Evolutionary conservation across 2,113 vertebrate species (phyloP), one percentile per base, ranked within the genome.

Genomic region (Clarias gariepinus): DNA sequence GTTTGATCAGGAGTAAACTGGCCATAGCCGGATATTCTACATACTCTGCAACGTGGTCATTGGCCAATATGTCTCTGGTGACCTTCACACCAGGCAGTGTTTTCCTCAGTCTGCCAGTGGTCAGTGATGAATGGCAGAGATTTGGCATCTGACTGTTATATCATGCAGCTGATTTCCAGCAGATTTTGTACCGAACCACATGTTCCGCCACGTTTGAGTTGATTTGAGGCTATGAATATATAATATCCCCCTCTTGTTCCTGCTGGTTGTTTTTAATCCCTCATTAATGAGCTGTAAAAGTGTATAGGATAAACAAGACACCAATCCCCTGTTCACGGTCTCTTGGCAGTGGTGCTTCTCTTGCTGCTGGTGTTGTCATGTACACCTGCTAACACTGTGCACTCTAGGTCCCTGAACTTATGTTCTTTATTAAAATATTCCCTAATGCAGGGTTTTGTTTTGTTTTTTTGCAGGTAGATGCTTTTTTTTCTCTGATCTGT

Each of bases 361-460:
- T 80, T 61, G 19, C 58, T 81, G 78, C 30, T 60, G 78, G 30
- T 61, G 78, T 61, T 80, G 78, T 81, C 78, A 81, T 81, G 58
- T 5, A 81, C 78, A 81, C 12, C 57, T 79, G 55, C n/a, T 79
- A 79, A 25, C 76, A 57, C 76, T 18, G 55, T 78, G 76, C 76
- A 78, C 52, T 55, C 15, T 25, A 30, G n/a, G 76, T 23, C 76
- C 52, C 76, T 55, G 19, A 4, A 10, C 33, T 10, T 3, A 12
- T 23, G 11, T 41, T 73, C 19, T 12, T 4, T 15, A 12, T 58
- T 80, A 30, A 80, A 78, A 58, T 36, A 80, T 80, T 79, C 55
- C 55, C n/a, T 15, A 19, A 1, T 55, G 76, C 47, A 47, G 7
- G 47, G 0, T 47, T 47, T 47, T 47, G 33, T 47, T 8, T 47